Base-by-base conservation (phyloP, 2,888 invertebrate species). In the Spodoptera picta region DNA sequence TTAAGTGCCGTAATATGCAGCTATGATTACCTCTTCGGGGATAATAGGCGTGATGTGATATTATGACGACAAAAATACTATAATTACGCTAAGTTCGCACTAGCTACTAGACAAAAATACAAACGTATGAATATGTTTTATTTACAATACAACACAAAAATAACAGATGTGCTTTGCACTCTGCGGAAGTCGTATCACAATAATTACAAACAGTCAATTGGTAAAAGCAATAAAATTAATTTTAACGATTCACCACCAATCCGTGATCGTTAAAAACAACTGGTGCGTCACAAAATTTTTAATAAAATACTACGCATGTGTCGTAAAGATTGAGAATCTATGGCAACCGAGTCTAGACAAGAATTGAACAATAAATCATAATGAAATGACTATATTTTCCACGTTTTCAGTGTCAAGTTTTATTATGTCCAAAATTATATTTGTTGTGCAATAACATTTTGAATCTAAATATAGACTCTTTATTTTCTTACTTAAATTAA, bases 341-440 rank as follows among this genome's bases (percentile, higher is more conserved):
- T 14, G 9, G n/a, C n/a, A 42, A 14, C 42, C 2, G 24, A 12
- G 31, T 52, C n/a, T 42, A 19, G 19, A 19, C 19, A 19, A 19
- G 36, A 27, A 48, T 27, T 3, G 14, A 41, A 46, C 41, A 47
- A 51, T 54, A 51, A 46, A 70, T 62, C 19, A n/a, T 46, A 23
- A 44, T 45, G 10, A 12, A 43, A 19, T 36, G 1, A 12, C 59
- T 4, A 9, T 19, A 19, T 19, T 19, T 36, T 14, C 14, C 2
- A 19, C 45, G 45, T 50, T 27, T 47, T 23, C 2, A 54, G 9
- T 31, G n/a, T n/a, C 19, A 48, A 19, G 47, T 48, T 36, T 36
- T 36, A 36, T 36, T 36, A 36, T 9, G 9, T 36, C 6, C 6
- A 31, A 31, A 31, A 31, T 31, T 36, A 36, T 36, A 7, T 36